Conservation (phyloP, 2,113 vertebrate genomes). For the Urocolius indicus region DNA sequence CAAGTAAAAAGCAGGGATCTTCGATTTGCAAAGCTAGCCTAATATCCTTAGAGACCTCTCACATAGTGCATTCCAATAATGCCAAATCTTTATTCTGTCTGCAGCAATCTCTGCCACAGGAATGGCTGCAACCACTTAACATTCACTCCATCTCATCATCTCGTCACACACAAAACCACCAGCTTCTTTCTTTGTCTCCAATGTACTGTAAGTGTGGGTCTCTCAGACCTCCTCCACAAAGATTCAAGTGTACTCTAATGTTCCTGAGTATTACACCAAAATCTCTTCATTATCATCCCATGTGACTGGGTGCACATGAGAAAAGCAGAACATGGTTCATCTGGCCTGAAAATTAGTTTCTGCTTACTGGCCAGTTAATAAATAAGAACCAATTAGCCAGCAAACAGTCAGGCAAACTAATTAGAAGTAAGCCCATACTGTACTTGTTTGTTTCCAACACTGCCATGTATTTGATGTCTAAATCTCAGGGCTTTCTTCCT, state of each 20-base stretch:
- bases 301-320: not conserved
- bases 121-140: not conserved
- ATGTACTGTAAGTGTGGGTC: fast-evolving
- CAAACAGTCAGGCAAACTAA: not conserved
- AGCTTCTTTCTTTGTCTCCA: not conserved
- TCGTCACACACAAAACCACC: not conserved
- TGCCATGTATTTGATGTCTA: not conserved
- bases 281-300: not conserved
- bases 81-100: not conserved
- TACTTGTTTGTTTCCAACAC: not conserved
- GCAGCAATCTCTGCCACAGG: not conserved
- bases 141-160: not conserved
- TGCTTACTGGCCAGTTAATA: not conserved
- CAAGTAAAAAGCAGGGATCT: not conserved
- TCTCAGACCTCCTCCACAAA: not conserved
- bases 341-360: not conserved
- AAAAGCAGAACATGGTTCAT: not conserved
- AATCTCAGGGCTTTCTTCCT: not conserved
- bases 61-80: not conserved
- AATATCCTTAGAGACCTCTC: not conserved
- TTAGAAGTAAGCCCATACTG: not conserved
- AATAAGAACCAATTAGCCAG: not conserved
- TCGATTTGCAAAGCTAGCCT: not conserved
- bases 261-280: fast-evolving
- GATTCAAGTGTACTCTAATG: not conserved